Conservation (phyloP, 2,113 vertebrate species). For the Petaurus breviceps region DNA sequence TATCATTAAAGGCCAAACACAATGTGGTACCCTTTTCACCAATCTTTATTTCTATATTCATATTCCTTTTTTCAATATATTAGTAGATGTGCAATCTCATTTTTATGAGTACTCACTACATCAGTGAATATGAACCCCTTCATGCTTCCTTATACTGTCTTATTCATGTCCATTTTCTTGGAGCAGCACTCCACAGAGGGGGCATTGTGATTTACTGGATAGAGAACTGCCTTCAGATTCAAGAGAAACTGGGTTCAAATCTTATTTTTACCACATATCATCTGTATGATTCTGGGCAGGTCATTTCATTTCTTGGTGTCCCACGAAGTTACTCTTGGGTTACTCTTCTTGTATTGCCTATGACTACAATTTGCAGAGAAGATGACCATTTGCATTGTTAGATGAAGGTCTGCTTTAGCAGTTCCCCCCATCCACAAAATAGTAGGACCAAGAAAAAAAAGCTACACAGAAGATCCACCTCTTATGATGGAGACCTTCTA, state of each 20-base stretch:
- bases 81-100: not conserved
- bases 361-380: not conserved
- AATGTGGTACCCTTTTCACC: not conserved
- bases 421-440: not conserved
- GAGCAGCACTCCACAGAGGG: not conserved
- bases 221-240: not conserved
- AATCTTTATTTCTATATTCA: not conserved
- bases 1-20: not conserved
- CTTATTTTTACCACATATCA: not conserved
- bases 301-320: not conserved
- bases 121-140: not conserved
- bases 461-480: not conserved
- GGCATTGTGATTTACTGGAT: not conserved
- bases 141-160: not conserved
- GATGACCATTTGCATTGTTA: not conserved
- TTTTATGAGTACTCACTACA: not conserved
- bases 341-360: not conserved
- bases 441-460: not conserved
- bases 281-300: not conserved
- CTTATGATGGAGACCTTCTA: not conserved
- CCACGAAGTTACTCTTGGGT: not conserved
- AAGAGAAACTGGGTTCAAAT: not conserved
- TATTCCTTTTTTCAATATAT: not conserved
- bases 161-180: not conserved
- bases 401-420: not conserved